phyloP scores from a whole-genome alignment of 2,797 vertebrate genomes.

The Sebastes oblongus region DNA sequence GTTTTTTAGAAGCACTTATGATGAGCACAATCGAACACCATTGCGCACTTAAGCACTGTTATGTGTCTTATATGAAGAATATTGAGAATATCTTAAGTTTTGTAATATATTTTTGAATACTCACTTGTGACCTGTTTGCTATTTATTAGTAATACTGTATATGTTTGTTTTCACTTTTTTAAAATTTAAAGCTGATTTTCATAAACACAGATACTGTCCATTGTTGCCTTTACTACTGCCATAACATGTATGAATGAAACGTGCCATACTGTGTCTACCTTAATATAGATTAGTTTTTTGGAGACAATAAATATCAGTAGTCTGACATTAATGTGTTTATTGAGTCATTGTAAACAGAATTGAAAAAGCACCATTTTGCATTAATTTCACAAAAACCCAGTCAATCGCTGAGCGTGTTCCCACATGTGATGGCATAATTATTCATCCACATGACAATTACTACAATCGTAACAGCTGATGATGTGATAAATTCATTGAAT shows the following conservation, averaged over 20 bases:
- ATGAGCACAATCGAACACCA: not conserved
- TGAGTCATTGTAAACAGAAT: conserved; percentile 14
- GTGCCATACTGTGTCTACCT: not conserved
- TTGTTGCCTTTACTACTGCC: not conserved
- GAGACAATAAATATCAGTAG: not conserved
- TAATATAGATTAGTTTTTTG: not conserved
- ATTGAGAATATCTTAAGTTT: not conserved
- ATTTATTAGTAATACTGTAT: conserved; percentile 45
- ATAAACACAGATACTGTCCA: conserved; percentile 5
- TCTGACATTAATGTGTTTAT: conserved; percentile 23
- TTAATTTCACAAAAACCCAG: not conserved
- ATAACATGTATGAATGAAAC: not conserved
- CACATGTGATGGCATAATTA: not conserved
- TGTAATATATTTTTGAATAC: conserved; percentile 25
- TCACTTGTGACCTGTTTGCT: conserved; percentile 5
- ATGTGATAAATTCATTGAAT: not conserved
- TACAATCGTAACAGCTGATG: not conserved
- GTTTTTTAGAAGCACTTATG: conserved; percentile 26
- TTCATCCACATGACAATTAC: conserved; percentile 6
- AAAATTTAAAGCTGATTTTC: conserved; percentile 15
- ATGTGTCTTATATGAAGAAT: not conserved
- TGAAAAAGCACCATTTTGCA: not conserved
- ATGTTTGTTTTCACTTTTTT: not conserved
- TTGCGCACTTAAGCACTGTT: conserved; percentile 7
- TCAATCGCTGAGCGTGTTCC: not conserved